A percentile compares a stretch with the other conserved stretches of the same genome.
phyloP scores from a whole-genome alignment of 2,888 invertebrate species.

The Drosophila quinaria region DNA sequence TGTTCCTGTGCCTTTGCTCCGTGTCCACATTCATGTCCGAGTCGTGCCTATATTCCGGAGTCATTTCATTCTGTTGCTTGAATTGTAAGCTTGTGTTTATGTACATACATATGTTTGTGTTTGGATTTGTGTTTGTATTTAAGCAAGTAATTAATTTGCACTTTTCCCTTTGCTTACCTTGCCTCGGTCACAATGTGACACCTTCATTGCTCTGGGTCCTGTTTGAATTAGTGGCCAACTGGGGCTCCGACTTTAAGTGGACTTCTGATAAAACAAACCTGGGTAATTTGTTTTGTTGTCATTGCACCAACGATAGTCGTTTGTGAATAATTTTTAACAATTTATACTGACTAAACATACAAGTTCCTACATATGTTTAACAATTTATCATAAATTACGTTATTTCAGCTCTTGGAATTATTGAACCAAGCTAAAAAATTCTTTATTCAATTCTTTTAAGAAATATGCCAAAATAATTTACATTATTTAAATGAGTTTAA shows the following conservation, averaged over 20 bases:
- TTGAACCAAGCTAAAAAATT: too few species aligned
- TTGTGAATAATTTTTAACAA: too few species aligned
- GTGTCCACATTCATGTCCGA: background rate
- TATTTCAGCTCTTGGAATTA: too few species aligned
- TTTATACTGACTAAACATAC: too few species aligned
- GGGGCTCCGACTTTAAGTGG: background rate
- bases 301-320: too few species aligned
- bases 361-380: too few species aligned
- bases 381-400: too few species aligned
- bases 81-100: conserved; percentile 1
- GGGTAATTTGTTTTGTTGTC: conserved; percentile 4
- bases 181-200: conserved; percentile 39
- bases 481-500: too few species aligned
- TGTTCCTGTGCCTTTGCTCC: conserved; percentile 1
- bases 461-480: too few species aligned
- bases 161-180: conserved; percentile 58
- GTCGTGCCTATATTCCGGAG: conserved; percentile 1
- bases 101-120: conserved; percentile 8
- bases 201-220: conserved; percentile 25
- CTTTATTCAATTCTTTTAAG: too few species aligned
- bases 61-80: conserved; percentile 4
- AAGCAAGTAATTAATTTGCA: conserved; percentile 70
- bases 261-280: background rate
- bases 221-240: background rate
- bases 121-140: conserved; percentile 34